Evolutionary conservation across 2,888 invertebrate species (phyloP), one percentile per base, ranked within the genome.

Genomic region (Nesidiocoris tenuis): DNA sequence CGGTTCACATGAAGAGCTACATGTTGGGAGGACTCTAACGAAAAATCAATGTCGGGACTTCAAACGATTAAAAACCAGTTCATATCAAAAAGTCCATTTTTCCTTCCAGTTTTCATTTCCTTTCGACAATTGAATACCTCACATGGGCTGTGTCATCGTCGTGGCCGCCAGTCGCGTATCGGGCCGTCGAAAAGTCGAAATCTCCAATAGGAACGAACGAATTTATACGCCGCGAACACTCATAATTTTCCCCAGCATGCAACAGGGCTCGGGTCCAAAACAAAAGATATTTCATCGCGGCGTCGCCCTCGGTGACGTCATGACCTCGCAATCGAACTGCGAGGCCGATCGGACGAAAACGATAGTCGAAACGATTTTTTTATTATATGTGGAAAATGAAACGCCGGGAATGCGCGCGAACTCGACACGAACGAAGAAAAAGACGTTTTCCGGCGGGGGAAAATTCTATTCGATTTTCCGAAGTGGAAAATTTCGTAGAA

Each of bases 221-320:
- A 61, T 70, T 70, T 61, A 70, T 23, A n/a, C 22, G 71, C 66
- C 76, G 70, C 74, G 64, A 61, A 74, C 76, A 78, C 56, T 75
- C 77, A 65, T 74, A 76, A 77, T 77, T 79, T 78, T 78, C 72
- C 77, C 78, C 77, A 77, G 77, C 78, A 79, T 80, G 78, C 80
- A 80, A 80, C 80, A 80, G 80, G 80, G 79, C 77, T 76, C 25
- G 74, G 39, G 76, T 70, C 77, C 78, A 77, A 80, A 80, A 80
- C 80, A 80, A 80, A 80, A 79, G 79, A 79, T 80, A 80, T 80
- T 78, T 80, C 80, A 80, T 77, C 77, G 77, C 78, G 78, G 72
- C 77, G 79, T 70, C 76, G 70, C 70, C 70, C 70, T 54, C 54
- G 61, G 24, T 70, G 70, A 70, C 70, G 70, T 70, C 70, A 70